A percentile compares a stretch with the other conserved stretches of the same genome.
phyloP scores from a whole-genome alignment of 1,140 invertebrate genomes.

The Caerostris extrusa region DNA sequence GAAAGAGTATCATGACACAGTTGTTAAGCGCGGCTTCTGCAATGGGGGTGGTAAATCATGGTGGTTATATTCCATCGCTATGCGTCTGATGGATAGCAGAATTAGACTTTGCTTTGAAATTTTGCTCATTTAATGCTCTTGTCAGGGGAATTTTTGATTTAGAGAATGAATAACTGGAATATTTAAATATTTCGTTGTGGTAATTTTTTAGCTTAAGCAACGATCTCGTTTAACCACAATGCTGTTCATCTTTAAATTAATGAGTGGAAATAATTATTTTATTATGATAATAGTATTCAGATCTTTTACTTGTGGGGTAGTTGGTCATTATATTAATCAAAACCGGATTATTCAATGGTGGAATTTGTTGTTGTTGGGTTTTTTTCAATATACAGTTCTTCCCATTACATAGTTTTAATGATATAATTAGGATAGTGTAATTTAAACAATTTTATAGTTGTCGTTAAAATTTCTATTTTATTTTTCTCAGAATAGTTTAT shows the following conservation, averaged over 20 bases:
- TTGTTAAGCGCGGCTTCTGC: conserved; percentile 40
- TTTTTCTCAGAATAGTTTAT: too few species aligned
- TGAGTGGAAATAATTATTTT: background rate
- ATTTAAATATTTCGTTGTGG: background rate
- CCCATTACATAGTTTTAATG: too few species aligned
- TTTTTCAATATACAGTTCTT: too few species aligned
- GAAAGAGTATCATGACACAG: conserved; percentile 4
- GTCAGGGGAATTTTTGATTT: background rate
- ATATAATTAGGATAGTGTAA: too few species aligned
- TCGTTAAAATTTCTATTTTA: too few species aligned
- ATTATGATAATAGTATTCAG: conserved; percentile 25
- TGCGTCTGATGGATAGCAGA: background rate
- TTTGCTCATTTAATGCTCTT: background rate
- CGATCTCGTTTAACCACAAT: background rate
- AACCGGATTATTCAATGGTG: too few species aligned
- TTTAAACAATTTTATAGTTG: too few species aligned
- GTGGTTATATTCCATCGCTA: background rate
- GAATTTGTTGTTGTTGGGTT: too few species aligned
- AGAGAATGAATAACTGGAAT: conserved; percentile 1
- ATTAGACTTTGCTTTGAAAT: background rate
- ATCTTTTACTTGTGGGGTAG: background rate
- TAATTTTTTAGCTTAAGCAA: background rate
- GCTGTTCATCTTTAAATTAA: conserved; percentile 5
- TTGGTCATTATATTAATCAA: background rate
- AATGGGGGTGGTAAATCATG: conserved; percentile 68